phyloP scores from a whole-genome alignment of 2,888 invertebrate genomes.

The Microdon myrmicae region DNA sequence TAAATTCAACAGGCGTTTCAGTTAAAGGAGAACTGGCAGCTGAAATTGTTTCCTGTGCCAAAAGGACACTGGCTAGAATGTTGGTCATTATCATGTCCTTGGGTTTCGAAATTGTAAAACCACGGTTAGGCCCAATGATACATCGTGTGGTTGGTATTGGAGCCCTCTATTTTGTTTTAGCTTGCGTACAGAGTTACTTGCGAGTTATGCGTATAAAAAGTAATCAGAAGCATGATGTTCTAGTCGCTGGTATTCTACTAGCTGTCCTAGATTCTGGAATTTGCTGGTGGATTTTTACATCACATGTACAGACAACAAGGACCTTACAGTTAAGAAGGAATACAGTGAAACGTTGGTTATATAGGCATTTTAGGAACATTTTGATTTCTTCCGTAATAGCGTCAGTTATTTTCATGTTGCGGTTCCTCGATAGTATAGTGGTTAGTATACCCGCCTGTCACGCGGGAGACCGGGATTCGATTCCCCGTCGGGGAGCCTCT shows the following conservation, averaged over 20 bases:
- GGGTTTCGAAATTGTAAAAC: slow-evolving; percentile 96
- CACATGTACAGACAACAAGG: slow-evolving; percentile 88
- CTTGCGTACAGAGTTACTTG: slow-evolving; percentile 87
- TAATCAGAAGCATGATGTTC: slow-evolving; percentile 71
- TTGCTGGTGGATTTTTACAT: slow-evolving; percentile 94
- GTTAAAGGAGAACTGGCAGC: slow-evolving; percentile 82
- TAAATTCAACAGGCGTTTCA: slow-evolving; percentile 75
- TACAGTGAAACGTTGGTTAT: slow-evolving; percentile 87
- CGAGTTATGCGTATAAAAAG: slow-evolving; percentile 75
- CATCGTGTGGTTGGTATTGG: slow-evolving; percentile 90
- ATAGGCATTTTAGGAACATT: slow-evolving; percentile 94
- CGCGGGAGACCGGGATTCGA: no score
- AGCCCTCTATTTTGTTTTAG: slow-evolving; percentile 82
- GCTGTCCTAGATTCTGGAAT: slow-evolving; percentile 87
- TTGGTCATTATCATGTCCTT: slow-evolving; percentile 93
- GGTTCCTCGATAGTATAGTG: no score
- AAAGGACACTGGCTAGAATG: slow-evolving; percentile 91
- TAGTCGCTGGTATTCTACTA: slow-evolving; percentile 86
- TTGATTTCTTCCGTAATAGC: slow-evolving; percentile 90
- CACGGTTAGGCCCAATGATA: slow-evolving; percentile 86
- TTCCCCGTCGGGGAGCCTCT: no score
- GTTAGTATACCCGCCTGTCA: no score
- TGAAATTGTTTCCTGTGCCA: slow-evolving; percentile 90
- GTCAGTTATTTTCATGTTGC: slow-evolving; percentile 92
- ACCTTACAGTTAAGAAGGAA: slow-evolving; percentile 89